Conservation (phyloP, 2,888 invertebrate genomes). For the Andrena dorsata region DNA sequence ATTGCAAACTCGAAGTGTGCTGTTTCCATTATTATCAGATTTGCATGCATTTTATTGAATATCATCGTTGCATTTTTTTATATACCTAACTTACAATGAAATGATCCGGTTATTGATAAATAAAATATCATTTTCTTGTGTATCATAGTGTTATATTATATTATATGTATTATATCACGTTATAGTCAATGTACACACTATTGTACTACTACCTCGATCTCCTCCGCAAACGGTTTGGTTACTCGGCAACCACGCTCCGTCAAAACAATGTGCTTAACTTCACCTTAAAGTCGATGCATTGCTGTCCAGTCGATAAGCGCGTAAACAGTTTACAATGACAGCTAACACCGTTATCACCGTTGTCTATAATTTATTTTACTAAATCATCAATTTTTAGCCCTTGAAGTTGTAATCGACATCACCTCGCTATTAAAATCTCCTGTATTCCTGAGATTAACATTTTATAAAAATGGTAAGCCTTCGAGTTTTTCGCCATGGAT, state of each 20-base stretch:
- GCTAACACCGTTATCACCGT: conserved; percentile 14
- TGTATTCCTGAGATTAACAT: conserved; percentile 16
- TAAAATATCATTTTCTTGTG: conserved; percentile 19
- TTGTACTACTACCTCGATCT: no score
- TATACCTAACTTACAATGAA: conserved; percentile 23
- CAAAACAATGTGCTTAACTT: conserved; percentile 42
- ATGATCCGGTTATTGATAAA: conserved; percentile 1
- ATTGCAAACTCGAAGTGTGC: conserved; percentile 11
- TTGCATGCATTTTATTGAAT: conserved; percentile 35
- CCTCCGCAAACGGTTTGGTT: conserved; percentile 23
- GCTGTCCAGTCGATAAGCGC: neutral
- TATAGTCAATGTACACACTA: no score
- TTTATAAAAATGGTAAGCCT: conserved; percentile 61
- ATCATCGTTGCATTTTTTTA: conserved; percentile 20
- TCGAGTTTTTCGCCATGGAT: neutral
- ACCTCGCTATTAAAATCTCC: neutral
- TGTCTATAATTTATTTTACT: conserved; percentile 24
- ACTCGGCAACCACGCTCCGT: conserved; percentile 50
- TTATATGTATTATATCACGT: no score
- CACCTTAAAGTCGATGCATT: neutral
- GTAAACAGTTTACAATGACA: conserved; percentile 24
- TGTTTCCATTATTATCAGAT: conserved; percentile 6
- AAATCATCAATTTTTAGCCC: conserved; percentile 9
- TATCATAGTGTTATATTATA: neutral
- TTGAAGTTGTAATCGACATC: conserved; percentile 1